Percentiles rank a stretch among this genome's conserved stretches.
These are phyloP conservation scores for Trissolcus basalis DNA, from an alignment of 1,140 invertebrate species.

Conservation along the genomic window DNA sequence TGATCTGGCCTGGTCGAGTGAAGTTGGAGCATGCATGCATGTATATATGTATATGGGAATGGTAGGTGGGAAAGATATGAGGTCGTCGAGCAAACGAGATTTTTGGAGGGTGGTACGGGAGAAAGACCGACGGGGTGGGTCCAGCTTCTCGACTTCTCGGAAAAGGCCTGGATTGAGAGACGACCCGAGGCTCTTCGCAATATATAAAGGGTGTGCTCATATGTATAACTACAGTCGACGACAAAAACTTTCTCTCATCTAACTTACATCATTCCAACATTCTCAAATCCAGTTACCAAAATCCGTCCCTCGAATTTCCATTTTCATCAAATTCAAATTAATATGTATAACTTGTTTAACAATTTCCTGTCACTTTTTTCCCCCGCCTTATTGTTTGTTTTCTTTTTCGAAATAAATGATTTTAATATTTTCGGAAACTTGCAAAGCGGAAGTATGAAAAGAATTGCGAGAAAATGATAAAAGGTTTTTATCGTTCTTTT, in stretches of 20 bases:
- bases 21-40: slow-evolving; percentile 7
- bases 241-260: slow-evolving; percentile 36
- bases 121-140: slow-evolving; percentile 48
- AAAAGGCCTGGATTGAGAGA: slow-evolving; percentile 52
- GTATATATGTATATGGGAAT: slow-evolving; percentile 14
- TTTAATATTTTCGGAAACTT: no score
- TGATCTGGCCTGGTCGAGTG: slow-evolving; percentile 24
- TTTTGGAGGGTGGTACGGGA: slow-evolving; percentile 48
- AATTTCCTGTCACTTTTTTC: no score
- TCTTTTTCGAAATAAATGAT: no score
- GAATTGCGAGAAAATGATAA: background rate
- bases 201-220: slow-evolving; percentile 49
- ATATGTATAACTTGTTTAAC: no score
- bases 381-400: no score
- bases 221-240: slow-evolving; percentile 51
- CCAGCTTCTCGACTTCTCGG: slow-evolving; percentile 53
- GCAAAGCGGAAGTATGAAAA: no score
- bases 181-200: slow-evolving; percentile 46
- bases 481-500: background rate
- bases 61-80: slow-evolving; percentile 48
- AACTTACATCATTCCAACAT: slow-evolving; percentile 3
- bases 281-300: background rate
- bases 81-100: slow-evolving; percentile 45
- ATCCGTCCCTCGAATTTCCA: no score
- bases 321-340: no score